Evolutionary conservation across 2,888 invertebrate genomes (phyloP).

Genomic region (Mythimna lalbum): DNA sequence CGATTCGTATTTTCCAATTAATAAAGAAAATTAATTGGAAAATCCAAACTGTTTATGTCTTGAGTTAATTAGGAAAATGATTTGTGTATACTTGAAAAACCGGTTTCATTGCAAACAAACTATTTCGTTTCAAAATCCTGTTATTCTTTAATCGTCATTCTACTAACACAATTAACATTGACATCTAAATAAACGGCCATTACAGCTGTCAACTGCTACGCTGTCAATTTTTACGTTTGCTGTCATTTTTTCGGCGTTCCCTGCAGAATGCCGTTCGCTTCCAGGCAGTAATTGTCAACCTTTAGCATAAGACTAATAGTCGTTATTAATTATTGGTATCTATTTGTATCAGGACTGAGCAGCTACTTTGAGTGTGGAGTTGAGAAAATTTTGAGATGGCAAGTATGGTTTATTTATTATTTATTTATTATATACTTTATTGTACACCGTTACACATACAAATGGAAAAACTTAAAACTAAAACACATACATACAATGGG

Average conservation of each 20-base stretch:
- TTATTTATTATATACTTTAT: no score
- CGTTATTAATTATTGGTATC: conserved; percentile 51
- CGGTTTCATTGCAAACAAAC: background rate
- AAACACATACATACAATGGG: no score
- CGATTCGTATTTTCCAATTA: conserved; percentile 15
- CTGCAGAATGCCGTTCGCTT: conserved; percentile 14
- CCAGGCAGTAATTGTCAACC: conserved; percentile 57
- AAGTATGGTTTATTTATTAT: no score
- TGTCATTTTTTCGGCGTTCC: conserved; percentile 60
- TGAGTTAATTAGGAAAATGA: conserved; percentile 7
- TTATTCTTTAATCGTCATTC: conserved; percentile 13
- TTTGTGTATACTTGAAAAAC: conserved; percentile 19
- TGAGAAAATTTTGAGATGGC: background rate
- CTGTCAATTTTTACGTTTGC: conserved; percentile 56
- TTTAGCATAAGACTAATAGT: conserved; percentile 35
- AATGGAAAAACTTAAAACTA: no score
- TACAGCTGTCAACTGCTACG: conserved; percentile 30
- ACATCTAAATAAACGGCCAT: conserved; percentile 23
- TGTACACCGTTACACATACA: no score
- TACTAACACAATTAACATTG: conserved; percentile 15
- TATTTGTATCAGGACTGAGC: conserved; percentile 37
- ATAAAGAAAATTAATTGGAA: background rate
- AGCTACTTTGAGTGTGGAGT: conserved; percentile 28
- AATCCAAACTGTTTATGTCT: background rate
- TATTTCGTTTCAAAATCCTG: background rate